Percentiles rank a stretch among this genome's conserved stretches.
Evolutionary conservation across 2,888 invertebrate genomes (phyloP).

Genomic region (Ischnus inquisitorius): DNA sequence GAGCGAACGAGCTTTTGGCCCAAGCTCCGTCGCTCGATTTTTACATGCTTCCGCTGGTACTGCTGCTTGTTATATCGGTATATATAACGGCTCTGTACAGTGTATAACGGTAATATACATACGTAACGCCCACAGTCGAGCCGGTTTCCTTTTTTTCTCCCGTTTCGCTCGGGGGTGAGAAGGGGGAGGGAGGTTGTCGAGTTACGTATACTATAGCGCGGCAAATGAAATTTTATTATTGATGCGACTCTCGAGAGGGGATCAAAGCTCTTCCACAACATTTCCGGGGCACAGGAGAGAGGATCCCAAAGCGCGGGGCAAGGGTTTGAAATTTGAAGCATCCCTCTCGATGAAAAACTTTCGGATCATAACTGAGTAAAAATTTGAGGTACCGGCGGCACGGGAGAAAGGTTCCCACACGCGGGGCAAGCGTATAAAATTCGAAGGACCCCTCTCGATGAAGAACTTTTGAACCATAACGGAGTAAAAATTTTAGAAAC

Average conservation of each 20-base stretch:
- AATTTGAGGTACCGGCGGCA: too few species aligned
- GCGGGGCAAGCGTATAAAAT: background rate
- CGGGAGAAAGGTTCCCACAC: background rate
- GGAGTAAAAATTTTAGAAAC: too few species aligned
- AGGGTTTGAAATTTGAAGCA: background rate
- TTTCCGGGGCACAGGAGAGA: background rate
- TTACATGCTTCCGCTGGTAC: slow-evolving; percentile 37
- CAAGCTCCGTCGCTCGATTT: slow-evolving; percentile 37
- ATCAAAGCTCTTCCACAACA: slow-evolving; percentile 52
- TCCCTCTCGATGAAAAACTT: too few species aligned
- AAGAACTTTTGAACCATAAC: too few species aligned
- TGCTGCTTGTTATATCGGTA: slow-evolving; percentile 35
- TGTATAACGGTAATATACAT: slow-evolving; percentile 23
- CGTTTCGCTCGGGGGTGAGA: background rate
- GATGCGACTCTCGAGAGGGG: slow-evolving; percentile 36
- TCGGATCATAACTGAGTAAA: too few species aligned
- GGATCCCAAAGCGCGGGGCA: background rate
- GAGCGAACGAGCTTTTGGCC: slow-evolving; percentile 20
- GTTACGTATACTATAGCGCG: slow-evolving; percentile 4
- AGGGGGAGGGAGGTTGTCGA: background rate
- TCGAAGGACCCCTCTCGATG: background rate
- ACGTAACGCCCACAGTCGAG: slow-evolving; percentile 9
- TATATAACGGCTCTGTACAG: slow-evolving; percentile 18
- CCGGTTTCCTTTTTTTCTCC: slow-evolving; percentile 10
- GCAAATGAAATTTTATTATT: slow-evolving; percentile 63